Percentiles rank a stretch among this genome's conserved stretches.
phyloP scores from a whole-genome alignment of 2,888 invertebrate genomes.

The Mythimna vitellina region DNA sequence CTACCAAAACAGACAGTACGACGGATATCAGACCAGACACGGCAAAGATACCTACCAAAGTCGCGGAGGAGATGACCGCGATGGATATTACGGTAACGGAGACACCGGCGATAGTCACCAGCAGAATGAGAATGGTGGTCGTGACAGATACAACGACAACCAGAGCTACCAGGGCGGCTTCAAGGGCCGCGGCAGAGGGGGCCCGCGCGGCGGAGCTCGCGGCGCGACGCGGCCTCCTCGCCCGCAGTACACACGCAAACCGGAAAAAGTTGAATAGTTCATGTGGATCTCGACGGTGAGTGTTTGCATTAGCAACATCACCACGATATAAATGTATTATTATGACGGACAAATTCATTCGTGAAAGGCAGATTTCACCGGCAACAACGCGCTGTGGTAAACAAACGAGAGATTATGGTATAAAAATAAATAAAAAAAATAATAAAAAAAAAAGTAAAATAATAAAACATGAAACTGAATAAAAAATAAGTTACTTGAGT shows the following conservation, averaged over 20 bases:
- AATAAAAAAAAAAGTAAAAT: conserved; percentile 91
- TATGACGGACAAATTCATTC: conserved; percentile 88
- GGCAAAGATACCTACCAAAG: conserved; percentile 78
- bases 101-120: conserved; percentile 84
- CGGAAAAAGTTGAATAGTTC: conserved; percentile 81
- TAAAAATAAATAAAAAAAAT: conserved; percentile 84
- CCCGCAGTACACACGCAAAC: conserved; percentile 82
- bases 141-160: conserved; percentile 86
- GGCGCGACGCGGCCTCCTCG: conserved; percentile 74
- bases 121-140: conserved; percentile 87
- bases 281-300: conserved; percentile 62
- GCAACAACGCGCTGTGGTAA: conserved; percentile 91
- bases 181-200: conserved; percentile 89
- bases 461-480: conserved; percentile 89
- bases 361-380: conserved; percentile 93
- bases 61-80: conserved; percentile 74
- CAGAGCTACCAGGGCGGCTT: conserved; percentile 90
- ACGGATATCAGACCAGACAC: conserved; percentile 81
- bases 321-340: conserved; percentile 67
- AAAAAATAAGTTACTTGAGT: conserved; percentile 90
- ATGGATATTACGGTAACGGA: conserved; percentile 84
- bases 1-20: conserved; percentile 80
- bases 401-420: conserved; percentile 91
- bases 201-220: conserved; percentile 77
- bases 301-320: conserved; percentile 66